Percentiles rank a stretch among this genome's conserved stretches.
Conservation (phyloP, 1,140 invertebrate species). For the Lepidurus packardi region DNA sequence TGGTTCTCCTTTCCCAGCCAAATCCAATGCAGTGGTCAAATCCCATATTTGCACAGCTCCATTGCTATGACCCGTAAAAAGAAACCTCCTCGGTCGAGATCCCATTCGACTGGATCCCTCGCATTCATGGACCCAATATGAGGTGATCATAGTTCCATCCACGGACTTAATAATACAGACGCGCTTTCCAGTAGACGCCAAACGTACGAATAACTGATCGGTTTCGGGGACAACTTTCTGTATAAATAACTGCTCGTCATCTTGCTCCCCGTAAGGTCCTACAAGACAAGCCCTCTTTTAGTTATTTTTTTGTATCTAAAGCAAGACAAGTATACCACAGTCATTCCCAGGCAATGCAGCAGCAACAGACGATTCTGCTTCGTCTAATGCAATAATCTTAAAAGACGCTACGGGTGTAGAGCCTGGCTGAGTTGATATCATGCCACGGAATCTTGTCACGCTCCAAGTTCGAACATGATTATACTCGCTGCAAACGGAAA, state of each 20-base stretch:
- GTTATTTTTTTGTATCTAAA: conserved; percentile 12
- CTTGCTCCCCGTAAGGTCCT: conserved; percentile 95
- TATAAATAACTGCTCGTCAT: conserved; percentile 95
- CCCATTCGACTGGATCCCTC: conserved; percentile 89
- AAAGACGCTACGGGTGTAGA: conserved; percentile 94
- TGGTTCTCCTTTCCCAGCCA: conserved; percentile 59
- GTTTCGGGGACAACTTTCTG: conserved; percentile 96
- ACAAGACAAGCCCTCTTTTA: background rate
- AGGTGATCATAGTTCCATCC: conserved; percentile 87
- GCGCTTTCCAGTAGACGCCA: conserved; percentile 90
- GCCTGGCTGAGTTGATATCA: conserved; percentile 97
- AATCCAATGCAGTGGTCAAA: conserved; percentile 87
- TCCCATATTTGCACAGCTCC: conserved; percentile 98
- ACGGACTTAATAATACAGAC: conserved; percentile 93
- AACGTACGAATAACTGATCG: conserved; percentile 84
- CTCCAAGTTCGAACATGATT: conserved; percentile 97
- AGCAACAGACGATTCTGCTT: conserved; percentile 66
- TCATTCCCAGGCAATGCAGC: conserved; percentile 72
- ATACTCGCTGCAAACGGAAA: conserved; percentile 95
- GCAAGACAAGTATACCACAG: conserved; percentile 54
- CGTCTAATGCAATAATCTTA: conserved; percentile 87
- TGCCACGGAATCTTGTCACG: conserved; percentile 76
- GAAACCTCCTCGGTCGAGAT: conserved; percentile 78
- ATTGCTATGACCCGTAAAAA: conserved; percentile 91
- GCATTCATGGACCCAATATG: conserved; percentile 95